A percentile compares a stretch with the other conserved stretches of the same genome.
phyloP scores from a whole-genome alignment of 2,888 invertebrate species.

The Pseudolycoriella hygida region DNA sequence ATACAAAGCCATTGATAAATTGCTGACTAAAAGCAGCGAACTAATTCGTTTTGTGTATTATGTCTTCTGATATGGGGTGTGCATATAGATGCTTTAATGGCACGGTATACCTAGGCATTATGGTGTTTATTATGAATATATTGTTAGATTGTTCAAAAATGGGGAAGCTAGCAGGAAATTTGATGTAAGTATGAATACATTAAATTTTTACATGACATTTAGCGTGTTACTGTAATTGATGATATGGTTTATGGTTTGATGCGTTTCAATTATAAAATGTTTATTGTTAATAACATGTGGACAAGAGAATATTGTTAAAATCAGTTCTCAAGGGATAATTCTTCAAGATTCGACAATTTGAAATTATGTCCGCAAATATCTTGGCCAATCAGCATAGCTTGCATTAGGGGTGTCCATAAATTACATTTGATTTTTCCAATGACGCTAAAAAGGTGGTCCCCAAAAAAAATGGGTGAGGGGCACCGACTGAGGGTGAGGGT shows the following conservation, averaged over 20 bases:
- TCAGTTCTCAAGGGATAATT: no score
- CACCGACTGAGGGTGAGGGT: no score
- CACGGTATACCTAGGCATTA: neutral
- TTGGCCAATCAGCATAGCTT: no score
- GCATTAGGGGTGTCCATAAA: no score
- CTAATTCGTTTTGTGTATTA: conserved; percentile 1
- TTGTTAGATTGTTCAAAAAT: neutral
- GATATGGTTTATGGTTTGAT: neutral
- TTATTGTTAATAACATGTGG: no score
- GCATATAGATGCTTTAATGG: neutral
- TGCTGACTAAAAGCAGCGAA: neutral
- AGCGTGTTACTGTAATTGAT: conserved; percentile 1
- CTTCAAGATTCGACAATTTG: no score
- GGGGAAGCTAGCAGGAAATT: neutral
- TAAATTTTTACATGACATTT: conserved; percentile 1
- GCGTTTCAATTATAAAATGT: no score
- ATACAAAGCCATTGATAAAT: conserved; percentile 1
- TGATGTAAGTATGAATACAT: conserved; percentile 1
- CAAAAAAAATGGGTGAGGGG: no score
- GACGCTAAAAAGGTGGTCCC: no score
- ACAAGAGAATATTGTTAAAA: no score
- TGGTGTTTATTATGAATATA: neutral
- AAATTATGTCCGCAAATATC: no score
- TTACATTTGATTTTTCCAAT: no score
- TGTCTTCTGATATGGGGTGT: neutral